Evolutionary conservation across 2,113 vertebrate species (phyloP), one percentile per base, ranked within the genome.

Genomic region (Phaethornis superciliosus): DNA sequence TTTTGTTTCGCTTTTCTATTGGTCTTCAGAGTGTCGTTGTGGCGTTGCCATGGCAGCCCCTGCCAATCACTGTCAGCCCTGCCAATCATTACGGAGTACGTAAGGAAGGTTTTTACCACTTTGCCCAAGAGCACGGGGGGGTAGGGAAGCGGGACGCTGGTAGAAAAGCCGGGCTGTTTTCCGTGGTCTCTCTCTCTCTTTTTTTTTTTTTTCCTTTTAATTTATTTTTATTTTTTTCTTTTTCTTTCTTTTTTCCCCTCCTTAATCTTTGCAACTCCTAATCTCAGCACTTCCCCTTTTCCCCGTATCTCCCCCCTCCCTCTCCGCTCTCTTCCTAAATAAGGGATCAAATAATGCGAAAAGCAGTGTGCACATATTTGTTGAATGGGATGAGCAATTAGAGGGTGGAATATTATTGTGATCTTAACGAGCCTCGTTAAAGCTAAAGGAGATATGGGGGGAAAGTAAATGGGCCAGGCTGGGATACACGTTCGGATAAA

Each of bases 1-100:
- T 99, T 99, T 99, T 99, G 99, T 99, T 99, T 99, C 99, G 99
- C 99, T 99, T 99, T 99, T 99, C 99, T 99, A 99, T 99, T 99
- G 99, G 99, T 99, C 99, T 99, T 98, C 98, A 96, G 98, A 98
- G 98, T 99, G 99, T 99, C 99, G 99, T 99, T 99, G 99, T 99
- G 98, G 98, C 98, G 99, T 99, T 99, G 98, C 99, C 99, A 99
- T 98, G 98, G 99, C 98, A 99, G 98, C 99, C 94, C 95, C 99
- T 99, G 99, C 99, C 99, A 99, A 99, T 99, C 99, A 99, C 99
- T 99, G 99, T 99, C 99, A 99, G 98, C 98, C 98, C 98, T 99
- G 99, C 99, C 99, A 99, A 99, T 99, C 99, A 99, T 99, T 98
- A 99, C 98, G 98, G 98, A 98, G 98, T 98, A 99, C 99, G 99